Conservation (phyloP, 2,797 vertebrate species). For the Alcedo quadribrachys region DNA sequence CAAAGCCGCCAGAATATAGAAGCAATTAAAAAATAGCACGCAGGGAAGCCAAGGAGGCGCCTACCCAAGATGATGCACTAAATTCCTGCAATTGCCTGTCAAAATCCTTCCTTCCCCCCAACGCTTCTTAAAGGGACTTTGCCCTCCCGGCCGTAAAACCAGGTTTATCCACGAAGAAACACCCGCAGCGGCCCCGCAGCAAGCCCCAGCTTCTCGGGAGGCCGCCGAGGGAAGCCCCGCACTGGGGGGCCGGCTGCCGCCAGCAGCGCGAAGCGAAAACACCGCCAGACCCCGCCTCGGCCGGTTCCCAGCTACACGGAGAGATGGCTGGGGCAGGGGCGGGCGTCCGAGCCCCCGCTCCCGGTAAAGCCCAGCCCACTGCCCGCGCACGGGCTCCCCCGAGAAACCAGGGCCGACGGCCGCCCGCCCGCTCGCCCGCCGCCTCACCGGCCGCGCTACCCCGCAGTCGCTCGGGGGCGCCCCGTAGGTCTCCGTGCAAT, state of each 20-base stretch:
- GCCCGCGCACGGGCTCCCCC: too few relatives aligned
- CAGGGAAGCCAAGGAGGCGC: fast-evolving
- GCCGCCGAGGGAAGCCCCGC: neutral
- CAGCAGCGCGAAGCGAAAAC: too few relatives aligned
- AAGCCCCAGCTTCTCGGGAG: neutral
- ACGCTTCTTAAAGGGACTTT: neutral
- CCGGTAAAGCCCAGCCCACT: neutral
- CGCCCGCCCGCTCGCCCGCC: neutral
- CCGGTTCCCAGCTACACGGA: neutral
- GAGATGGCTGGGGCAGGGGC: too few relatives aligned
- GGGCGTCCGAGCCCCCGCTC: neutral
- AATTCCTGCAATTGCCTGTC: fast-evolving
- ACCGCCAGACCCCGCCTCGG: neutral
- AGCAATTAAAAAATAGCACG: too few relatives aligned
- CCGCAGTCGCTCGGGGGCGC: conserved; percentile 80
- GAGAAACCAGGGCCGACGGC: neutral
- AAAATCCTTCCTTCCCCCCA: fast-evolving
- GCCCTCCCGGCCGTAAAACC: neutral
- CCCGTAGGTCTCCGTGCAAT: conserved; percentile 83
- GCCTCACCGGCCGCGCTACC: conserved; percentile 82
- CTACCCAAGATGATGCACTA: fast-evolving
- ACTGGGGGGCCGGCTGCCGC: neutral
- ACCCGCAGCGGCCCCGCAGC: too few relatives aligned
- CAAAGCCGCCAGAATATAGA: fast-evolving
- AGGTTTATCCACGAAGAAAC: fast-evolving